Conservation (phyloP, 2,797 vertebrate species). For the Myotis pilosus region DNA sequence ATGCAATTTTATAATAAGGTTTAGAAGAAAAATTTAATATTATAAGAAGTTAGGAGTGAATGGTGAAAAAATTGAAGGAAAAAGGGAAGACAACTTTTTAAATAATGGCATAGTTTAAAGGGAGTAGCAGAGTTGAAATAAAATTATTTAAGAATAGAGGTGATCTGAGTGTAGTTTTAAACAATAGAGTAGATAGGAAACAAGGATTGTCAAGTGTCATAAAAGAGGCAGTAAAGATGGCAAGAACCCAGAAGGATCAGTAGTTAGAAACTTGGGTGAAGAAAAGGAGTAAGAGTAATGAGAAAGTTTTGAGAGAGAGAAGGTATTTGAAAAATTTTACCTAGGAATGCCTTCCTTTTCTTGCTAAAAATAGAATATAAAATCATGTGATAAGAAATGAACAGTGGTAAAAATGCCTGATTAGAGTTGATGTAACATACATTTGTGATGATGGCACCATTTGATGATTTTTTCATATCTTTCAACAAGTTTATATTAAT, state of each 20-base stretch:
- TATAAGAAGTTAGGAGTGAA: background rate
- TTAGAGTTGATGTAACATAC: background rate
- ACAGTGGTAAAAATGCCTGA: background rate
- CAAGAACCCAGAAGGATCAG: background rate
- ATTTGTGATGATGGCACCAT: background rate
- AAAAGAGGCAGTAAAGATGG: background rate
- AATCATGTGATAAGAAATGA: background rate
- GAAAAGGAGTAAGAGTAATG: background rate
- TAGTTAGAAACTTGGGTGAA: background rate
- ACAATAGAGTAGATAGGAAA: background rate
- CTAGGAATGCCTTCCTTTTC: background rate
- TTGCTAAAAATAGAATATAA: background rate
- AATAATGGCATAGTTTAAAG: conserved; percentile 18
- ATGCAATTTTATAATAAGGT: background rate
- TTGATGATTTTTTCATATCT: conserved; percentile 3
- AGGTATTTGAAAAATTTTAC: conserved; percentile 45
- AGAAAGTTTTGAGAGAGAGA: background rate
- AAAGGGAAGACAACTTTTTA: background rate
- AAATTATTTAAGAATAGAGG: conserved; percentile 14
- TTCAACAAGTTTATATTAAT: background rate
- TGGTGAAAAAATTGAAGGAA: background rate
- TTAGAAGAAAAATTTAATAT: background rate
- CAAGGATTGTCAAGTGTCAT: background rate
- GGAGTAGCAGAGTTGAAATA: background rate
- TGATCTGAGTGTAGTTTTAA: background rate